Evolutionary conservation across 2,113 vertebrate genomes (phyloP).

Genomic region (Pipra filicauda): DNA sequence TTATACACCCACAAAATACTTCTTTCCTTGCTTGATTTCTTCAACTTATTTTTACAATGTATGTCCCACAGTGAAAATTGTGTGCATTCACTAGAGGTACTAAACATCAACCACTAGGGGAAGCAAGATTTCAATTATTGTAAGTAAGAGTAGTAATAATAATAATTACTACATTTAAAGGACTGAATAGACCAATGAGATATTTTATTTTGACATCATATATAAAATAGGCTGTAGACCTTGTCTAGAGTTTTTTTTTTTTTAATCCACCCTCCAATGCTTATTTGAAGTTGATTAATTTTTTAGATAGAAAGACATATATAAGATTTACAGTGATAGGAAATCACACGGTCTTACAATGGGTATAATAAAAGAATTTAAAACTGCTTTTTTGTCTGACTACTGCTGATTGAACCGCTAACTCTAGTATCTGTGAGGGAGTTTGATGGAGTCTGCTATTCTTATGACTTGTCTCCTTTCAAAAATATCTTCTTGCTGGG

Average conservation of each 20-base stretch:
- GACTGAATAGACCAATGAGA: background rate
- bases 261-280: background rate
- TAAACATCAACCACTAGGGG: slow-evolving; percentile 15
- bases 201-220: background rate
- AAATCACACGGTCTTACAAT: background rate
- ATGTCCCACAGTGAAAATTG: background rate
- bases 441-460: background rate
- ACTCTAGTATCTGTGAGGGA: background rate
- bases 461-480: background rate
- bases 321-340: background rate
- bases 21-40: background rate
- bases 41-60: background rate
- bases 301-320: background rate
- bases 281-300: background rate
- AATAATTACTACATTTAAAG: background rate
- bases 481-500: background rate
- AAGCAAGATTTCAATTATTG: slow-evolving; percentile 14
- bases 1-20: background rate
- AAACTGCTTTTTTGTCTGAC: background rate
- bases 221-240: background rate
- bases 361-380: background rate
- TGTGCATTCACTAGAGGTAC: background rate
- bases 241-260: rapidly evolving
- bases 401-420: background rate
- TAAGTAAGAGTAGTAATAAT: background rate